Evolutionary conservation across 2,888 invertebrate genomes (phyloP).

Genomic region (Parnassius glacialis): DNA sequence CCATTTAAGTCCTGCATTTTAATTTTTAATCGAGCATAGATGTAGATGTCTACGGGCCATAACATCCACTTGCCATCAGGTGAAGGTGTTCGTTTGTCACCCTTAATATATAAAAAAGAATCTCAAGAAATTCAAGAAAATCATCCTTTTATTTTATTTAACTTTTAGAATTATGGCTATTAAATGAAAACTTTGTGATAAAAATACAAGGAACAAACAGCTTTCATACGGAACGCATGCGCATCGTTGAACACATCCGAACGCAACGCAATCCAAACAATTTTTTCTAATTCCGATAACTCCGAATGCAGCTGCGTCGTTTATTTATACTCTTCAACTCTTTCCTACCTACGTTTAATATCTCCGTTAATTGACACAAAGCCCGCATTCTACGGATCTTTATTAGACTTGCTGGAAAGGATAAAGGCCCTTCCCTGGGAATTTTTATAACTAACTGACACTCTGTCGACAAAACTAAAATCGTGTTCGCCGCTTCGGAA

Average conservation of each 20-base stretch:
- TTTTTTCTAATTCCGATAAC: conserved; percentile 43
- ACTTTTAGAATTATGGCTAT: no score
- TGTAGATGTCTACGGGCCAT: no score
- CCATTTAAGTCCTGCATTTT: no score
- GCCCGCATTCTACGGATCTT: conserved; percentile 61
- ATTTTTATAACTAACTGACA: conserved; percentile 51
- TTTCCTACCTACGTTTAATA: conserved; percentile 55
- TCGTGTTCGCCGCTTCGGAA: conserved; percentile 17
- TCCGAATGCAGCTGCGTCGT: conserved; percentile 45
- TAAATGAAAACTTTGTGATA: background rate
- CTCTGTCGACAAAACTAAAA: conserved; percentile 22
- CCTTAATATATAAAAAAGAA: no score
- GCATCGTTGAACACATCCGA: conserved; percentile 25
- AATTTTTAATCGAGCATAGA: no score
- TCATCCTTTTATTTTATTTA: no score
- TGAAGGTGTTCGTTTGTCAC: no score
- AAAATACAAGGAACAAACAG: conserved; percentile 11
- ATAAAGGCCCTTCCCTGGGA: conserved; percentile 29
- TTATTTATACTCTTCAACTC: conserved; percentile 46
- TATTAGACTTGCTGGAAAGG: conserved; percentile 48
- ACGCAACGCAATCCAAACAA: conserved; percentile 30
- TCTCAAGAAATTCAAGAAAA: no score
- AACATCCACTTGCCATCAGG: no score
- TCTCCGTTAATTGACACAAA: conserved; percentile 70
- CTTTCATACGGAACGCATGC: conserved; percentile 5